phyloP scores from a whole-genome alignment of 2,797 vertebrate genomes.

The Loriculus beryllinus region DNA sequence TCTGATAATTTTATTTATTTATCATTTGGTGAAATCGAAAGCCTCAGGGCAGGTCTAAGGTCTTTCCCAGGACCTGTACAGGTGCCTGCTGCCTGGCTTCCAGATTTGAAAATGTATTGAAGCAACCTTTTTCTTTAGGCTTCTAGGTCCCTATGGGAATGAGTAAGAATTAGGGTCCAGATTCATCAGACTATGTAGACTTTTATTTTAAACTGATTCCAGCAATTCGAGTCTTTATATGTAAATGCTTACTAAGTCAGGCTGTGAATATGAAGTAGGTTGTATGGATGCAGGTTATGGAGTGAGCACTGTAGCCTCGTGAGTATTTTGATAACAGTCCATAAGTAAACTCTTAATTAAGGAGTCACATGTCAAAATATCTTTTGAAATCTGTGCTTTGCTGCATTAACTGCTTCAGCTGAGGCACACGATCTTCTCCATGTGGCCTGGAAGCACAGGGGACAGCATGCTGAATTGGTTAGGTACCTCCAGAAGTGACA shows the following conservation, averaged over 20 bases:
- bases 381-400: not conserved
- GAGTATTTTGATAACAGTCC: not conserved
- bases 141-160: not conserved
- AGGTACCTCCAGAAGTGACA: not conserved
- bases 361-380: not conserved
- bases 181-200: not conserved
- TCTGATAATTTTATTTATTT: not conserved
- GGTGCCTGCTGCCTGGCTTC: not conserved
- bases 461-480: not conserved
- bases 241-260: not conserved
- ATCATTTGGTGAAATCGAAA: not conserved
- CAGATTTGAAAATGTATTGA: not conserved
- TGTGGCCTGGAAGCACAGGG: not conserved
- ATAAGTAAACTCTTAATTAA: not conserved
- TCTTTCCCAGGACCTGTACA: not conserved
- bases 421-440: not conserved
- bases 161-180: not conserved
- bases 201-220: not conserved
- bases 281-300: not conserved
- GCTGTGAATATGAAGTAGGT: not conserved
- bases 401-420: not conserved
- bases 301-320: not conserved
- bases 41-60: not conserved
- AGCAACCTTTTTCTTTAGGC: not conserved
- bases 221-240: not conserved